Conservation (phyloP, 2,797 vertebrate species). For the Chaetodon trifasciatus region DNA sequence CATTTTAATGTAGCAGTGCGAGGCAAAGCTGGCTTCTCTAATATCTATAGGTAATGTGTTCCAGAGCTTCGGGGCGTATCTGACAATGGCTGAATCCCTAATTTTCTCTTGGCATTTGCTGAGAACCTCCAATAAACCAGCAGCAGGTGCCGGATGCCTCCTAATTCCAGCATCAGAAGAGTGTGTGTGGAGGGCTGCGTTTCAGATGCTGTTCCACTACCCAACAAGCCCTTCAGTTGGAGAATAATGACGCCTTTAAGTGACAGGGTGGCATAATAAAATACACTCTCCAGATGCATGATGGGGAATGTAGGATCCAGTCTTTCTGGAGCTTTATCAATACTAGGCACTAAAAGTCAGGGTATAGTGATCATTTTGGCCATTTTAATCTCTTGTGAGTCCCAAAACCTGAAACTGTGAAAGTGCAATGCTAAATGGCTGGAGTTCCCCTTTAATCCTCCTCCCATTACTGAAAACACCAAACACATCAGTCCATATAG, state of each 20-base stretch:
- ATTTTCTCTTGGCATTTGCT: no score
- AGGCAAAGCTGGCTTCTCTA: no score
- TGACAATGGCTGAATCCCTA: no score
- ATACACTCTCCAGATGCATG: background rate
- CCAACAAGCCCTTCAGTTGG: background rate
- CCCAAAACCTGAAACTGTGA: background rate
- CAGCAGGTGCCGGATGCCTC: no score
- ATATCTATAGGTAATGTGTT: no score
- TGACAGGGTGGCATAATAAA: background rate
- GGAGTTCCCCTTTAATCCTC: background rate
- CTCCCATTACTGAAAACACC: background rate
- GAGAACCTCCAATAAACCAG: no score
- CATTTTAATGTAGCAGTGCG: no score
- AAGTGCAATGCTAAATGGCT: background rate
- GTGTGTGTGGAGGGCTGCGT: background rate
- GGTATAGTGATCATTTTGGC: background rate
- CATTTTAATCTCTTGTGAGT: background rate
- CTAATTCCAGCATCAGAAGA: background rate
- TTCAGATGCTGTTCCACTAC: constrained; percentile 10
- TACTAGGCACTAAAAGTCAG: background rate
- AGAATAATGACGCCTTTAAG: background rate
- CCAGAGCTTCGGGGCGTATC: no score
- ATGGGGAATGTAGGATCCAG: background rate
- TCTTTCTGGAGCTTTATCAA: background rate
- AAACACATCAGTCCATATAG: background rate